Evolutionary conservation across 2,797 vertebrate genomes (phyloP), one percentile per base, ranked within the genome.

Genomic region (Chloroceryle amazona): DNA sequence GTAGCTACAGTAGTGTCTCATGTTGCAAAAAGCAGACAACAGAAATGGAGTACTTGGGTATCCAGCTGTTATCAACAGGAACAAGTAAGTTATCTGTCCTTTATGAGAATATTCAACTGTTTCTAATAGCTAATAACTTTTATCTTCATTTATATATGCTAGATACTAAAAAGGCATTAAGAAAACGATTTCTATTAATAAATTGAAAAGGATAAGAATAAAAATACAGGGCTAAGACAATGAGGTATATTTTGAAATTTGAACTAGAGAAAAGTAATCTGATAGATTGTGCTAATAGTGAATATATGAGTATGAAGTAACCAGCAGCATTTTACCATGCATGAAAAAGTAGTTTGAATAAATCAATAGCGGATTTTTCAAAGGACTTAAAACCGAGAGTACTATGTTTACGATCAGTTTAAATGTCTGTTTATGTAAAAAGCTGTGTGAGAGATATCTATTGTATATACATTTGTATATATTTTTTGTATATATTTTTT

Each of bases 61-160:
- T 98, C 97, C 98, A 98, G 98, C 98, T 98, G 97, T 98, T 98
- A 98, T 98, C 98, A 97, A 98, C 97, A 98, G 97, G 95, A 98
- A 98, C 98, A 98, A 98, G 99, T 99, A 99, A 99, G 99, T 99
- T 96, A 97, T 98, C 96, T 97, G 95, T 97, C 81, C 97, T 98
- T 98, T 97, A 94, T 79, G 92, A 94, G 76, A 96, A 94, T 58
- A 62, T 92, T 97, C 71, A 93, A 79, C 81, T 90, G 94, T 89
- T 97, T 96, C 74, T 94, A 95, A 92, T 57, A 86, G 88, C 91
- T 97, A 96, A 87, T 97, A 80, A 96, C 74, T 93, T 98, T 95
- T 95, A 57, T 90, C 90, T 91, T 91, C 39, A 47, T 95, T 92
- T 86, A 47, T 88, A 37, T 87, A 72, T 74, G 85, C 81, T 82